Conservation (phyloP, 2,797 vertebrate species). For the Eospalax fontanierii region DNA sequence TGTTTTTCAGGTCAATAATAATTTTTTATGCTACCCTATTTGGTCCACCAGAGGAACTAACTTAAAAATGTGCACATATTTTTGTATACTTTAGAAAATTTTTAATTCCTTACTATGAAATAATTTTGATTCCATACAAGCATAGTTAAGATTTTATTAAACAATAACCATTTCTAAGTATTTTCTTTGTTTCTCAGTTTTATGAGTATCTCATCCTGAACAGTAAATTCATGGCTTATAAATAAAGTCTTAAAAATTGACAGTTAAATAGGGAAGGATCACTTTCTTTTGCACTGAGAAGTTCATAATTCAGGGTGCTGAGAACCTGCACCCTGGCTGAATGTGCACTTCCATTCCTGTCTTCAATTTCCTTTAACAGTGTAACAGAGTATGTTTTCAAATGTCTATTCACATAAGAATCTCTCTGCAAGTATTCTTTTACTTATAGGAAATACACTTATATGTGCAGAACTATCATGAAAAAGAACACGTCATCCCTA, state of each 20-base stretch:
- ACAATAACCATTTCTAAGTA: not conserved
- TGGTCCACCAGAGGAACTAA: not conserved
- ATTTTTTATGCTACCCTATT: not conserved
- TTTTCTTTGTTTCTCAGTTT: conserved; percentile 43
- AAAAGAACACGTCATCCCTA: not conserved
- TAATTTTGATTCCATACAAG: not conserved
- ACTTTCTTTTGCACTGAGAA: not conserved
- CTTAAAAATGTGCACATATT: not conserved
- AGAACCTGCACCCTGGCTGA: not conserved
- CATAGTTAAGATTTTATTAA: not conserved
- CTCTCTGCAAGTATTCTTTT: not conserved
- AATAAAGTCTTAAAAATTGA: not conserved
- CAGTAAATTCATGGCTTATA: not conserved
- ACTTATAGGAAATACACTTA: not conserved
- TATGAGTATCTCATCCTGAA: not conserved
- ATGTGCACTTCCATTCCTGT: not conserved
- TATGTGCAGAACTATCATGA: not conserved
- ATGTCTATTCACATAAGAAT: not conserved
- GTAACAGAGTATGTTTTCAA: not conserved
- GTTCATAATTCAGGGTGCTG: rapidly evolving
- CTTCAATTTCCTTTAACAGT: not conserved
- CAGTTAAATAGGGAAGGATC: not conserved
- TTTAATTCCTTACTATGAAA: not conserved
- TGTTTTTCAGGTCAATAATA: not conserved
- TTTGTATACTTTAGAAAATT: not conserved